Conservation (phyloP, 2,797 vertebrate species). For the Heterohyrax brucei region DNA sequence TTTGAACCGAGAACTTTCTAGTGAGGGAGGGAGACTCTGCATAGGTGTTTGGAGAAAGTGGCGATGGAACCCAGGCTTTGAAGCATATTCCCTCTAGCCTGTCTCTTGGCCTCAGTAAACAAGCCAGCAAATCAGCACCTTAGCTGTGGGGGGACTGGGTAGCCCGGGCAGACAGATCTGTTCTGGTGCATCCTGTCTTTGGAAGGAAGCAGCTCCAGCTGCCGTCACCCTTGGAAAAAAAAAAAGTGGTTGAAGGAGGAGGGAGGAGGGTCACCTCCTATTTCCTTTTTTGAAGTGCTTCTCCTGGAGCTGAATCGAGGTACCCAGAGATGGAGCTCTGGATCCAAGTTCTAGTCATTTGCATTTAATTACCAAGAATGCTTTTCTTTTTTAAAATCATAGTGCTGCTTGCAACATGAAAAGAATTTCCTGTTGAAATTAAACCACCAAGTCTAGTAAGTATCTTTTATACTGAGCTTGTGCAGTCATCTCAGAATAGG, state of each 20-base stretch:
- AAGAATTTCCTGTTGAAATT: slow-evolving; percentile 74
- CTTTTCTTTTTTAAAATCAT: slow-evolving; percentile 70
- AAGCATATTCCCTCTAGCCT: background rate
- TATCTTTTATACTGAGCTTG: slow-evolving; percentile 70
- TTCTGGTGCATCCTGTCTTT: background rate
- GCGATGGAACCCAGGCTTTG: background rate
- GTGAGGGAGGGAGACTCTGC: background rate
- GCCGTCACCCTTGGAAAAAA: background rate
- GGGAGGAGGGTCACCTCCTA: background rate
- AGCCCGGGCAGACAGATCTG: background rate
- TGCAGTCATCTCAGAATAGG: slow-evolving; percentile 73
- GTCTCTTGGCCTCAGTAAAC: background rate
- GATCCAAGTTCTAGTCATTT: slow-evolving; percentile 62
- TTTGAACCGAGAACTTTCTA: background rate
- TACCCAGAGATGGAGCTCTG: slow-evolving; percentile 54
- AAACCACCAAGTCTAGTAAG: slow-evolving; percentile 76
- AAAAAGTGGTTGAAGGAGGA: background rate
- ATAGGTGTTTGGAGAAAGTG: background rate
- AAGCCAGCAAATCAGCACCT: background rate
- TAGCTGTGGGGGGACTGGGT: background rate
- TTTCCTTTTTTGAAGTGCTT: slow-evolving; percentile 12
- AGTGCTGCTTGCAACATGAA: slow-evolving; percentile 71
- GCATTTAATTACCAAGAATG: slow-evolving; percentile 77
- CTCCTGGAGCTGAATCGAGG: background rate
- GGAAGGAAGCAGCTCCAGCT: background rate